Evolutionary conservation across 2,113 vertebrate genomes (phyloP), one percentile per base, ranked within the genome.

Genomic region (Spilogale gracilis): DNA sequence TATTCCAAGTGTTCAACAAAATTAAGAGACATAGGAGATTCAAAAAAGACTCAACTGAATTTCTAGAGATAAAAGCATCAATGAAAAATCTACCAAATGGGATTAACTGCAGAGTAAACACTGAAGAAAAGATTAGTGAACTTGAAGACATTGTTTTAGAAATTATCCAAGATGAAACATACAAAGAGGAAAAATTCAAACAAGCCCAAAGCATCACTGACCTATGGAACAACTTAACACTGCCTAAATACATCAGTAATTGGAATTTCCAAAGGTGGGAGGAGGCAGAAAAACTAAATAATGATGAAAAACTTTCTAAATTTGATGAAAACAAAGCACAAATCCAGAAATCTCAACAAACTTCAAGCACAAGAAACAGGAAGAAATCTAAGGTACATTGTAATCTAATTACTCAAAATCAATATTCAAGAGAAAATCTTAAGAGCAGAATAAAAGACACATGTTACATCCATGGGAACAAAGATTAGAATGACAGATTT

Each of bases 271-370:
- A 63, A 82, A 83, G 27, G 0, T 1, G 5, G 14, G 2, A 89
- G n/a, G 1, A 20, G 21, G 18, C 27, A 95, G 79, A 97, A 93
- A 91, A 50, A 50, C 32, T 52, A 63, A 92, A 78, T 63, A 58
- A 96, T 32, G 48, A 61, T 58, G 6, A 84, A 91, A 94, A 96
- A 50, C 30, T 43, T 96, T 94, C 58, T 86, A 95, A 96, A 95
- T 91, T 32, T 93, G 78, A 81, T 89, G 9, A 94, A 94, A 85
- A 92, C 14, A 67, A 54, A 56, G n/a, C 32, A 89, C 16, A 94
- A 14, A 52, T 76, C 45, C 52, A 65, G 43, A 95, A 93, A 94
- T 30, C 32, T 86, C 67, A 90, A 67, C 58, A 52, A 93, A 89
- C 43, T 23, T 25, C 86, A 96, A 95, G 18, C 32, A 80, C 17